Evolutionary conservation across 37 sponge, comb jelly and placozoan species (phyloP).

Genomic region (Hexactinellida sp.): DNA sequence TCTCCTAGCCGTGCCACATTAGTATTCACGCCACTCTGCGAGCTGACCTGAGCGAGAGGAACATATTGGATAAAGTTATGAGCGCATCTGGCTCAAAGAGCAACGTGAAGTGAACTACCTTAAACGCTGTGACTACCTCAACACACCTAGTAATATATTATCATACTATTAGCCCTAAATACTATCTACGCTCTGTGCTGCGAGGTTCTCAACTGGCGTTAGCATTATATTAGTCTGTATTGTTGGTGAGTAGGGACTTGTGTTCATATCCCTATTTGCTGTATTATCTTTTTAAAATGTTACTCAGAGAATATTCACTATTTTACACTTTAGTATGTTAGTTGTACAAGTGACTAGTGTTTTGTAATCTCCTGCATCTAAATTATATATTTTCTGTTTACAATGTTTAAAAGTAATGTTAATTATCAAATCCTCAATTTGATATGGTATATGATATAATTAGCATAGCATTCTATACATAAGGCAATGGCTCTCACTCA

Average conservation of each 20-base stretch:
- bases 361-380: too few relatives aligned
- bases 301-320: background rate
- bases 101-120: constrained; percentile 37
- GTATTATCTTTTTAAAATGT: background rate
- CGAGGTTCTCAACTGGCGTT: too few relatives aligned
- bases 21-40: constrained; percentile 43
- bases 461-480: too few relatives aligned
- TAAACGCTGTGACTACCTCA: background rate
- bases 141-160: background rate
- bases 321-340: too few relatives aligned
- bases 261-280: background rate
- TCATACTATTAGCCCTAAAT: too few relatives aligned
- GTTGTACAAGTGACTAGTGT: too few relatives aligned
- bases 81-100: constrained; percentile 79
- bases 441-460: too few relatives aligned
- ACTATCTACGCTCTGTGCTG: too few relatives aligned
- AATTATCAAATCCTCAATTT: too few relatives aligned
- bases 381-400: too few relatives aligned
- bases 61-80: constrained; percentile 54
- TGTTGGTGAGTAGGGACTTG: background rate
- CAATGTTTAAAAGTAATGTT: too few relatives aligned
- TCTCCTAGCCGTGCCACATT: constrained; percentile 47
- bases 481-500: too few relatives aligned
- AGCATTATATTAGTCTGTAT: background rate
- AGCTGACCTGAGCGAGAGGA: constrained; percentile 36